Conservation (phyloP, 2,888 invertebrate genomes). For the Watsonalla binaria region DNA sequence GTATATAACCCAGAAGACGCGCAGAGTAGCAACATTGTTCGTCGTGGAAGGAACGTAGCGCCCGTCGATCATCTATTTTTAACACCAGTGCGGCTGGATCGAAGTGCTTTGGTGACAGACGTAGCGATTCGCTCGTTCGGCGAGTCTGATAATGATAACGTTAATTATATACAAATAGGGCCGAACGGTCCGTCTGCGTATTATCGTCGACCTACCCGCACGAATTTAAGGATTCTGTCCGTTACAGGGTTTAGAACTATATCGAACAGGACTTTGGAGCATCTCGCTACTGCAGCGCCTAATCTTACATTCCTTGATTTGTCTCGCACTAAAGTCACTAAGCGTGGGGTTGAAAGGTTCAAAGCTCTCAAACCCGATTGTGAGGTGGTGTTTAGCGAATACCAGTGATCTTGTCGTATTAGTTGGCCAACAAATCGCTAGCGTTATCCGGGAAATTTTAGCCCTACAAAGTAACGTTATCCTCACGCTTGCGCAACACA, state of each 20-base stretch:
- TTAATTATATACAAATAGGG: constrained; percentile 51
- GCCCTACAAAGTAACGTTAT: too few relatives aligned
- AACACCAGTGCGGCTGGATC: constrained; percentile 20
- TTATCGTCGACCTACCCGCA: constrained; percentile 49
- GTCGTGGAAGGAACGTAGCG: neutral
- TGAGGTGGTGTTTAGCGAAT: constrained; percentile 46
- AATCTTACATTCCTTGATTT: constrained; percentile 81
- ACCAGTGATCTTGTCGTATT: neutral
- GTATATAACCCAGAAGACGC: constrained; percentile 4
- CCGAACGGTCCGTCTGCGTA: constrained; percentile 19
- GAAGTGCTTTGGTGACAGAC: constrained; percentile 46
- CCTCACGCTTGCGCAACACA: too few relatives aligned
- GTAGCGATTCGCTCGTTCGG: constrained; percentile 54
- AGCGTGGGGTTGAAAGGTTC: constrained; percentile 80
- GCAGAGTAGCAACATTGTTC: neutral
- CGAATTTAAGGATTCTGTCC: constrained; percentile 69
- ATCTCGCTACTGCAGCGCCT: constrained; percentile 80
- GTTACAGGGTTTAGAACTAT: constrained; percentile 80
- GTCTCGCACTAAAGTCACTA: constrained; percentile 81
- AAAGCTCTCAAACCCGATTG: constrained; percentile 79
- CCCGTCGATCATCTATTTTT: neutral
- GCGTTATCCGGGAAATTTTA: too few relatives aligned
- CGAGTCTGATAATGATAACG: constrained; percentile 41
- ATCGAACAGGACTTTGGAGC: constrained; percentile 80
- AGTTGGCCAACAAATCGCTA: neutral